A percentile compares a stretch with the other conserved stretches of the same genome.
Conservation (phyloP, 1,140 invertebrate genomes). For the Ganaspis sp. region DNA sequence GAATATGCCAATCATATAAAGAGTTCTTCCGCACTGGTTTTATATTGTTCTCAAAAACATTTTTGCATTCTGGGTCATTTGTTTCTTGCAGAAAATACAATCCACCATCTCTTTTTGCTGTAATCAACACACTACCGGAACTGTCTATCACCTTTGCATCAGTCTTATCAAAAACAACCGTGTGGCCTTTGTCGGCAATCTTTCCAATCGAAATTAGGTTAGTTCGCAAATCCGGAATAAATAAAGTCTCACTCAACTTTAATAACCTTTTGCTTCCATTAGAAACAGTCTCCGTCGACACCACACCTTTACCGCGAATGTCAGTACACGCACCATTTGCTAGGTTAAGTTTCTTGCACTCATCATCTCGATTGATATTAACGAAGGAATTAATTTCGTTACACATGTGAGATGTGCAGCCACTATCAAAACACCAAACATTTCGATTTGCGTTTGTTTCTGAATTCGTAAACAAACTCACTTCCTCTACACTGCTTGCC, state of each 20-base stretch:
- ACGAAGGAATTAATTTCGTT: too few species aligned
- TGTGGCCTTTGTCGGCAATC: slow-evolving; percentile 48
- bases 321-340: slow-evolving; percentile 36
- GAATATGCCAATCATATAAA: slow-evolving; percentile 37
- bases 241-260: slow-evolving; percentile 41
- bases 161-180: slow-evolving; percentile 42
- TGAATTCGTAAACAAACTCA: too few species aligned
- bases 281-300: too few species aligned
- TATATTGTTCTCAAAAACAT: background rate
- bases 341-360: background rate
- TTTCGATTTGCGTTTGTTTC: too few species aligned
- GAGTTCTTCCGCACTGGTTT: background rate
- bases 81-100: slow-evolving; percentile 37
- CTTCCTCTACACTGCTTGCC: too few species aligned
- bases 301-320: background rate
- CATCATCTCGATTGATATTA: too few species aligned
- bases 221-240: slow-evolving; percentile 45
- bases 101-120: slow-evolving; percentile 34
- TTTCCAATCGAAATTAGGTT: slow-evolving; percentile 55
- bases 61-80: slow-evolving; percentile 28
- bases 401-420: too few species aligned
- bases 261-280: slow-evolving; percentile 13
- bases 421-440: too few species aligned
- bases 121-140: slow-evolving; percentile 27
- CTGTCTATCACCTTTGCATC: slow-evolving; percentile 35